Evolutionary conservation across 2,797 vertebrate species (phyloP), one percentile per base, ranked within the genome.

Genomic region (Melanotaenia maccullochi): DNA sequence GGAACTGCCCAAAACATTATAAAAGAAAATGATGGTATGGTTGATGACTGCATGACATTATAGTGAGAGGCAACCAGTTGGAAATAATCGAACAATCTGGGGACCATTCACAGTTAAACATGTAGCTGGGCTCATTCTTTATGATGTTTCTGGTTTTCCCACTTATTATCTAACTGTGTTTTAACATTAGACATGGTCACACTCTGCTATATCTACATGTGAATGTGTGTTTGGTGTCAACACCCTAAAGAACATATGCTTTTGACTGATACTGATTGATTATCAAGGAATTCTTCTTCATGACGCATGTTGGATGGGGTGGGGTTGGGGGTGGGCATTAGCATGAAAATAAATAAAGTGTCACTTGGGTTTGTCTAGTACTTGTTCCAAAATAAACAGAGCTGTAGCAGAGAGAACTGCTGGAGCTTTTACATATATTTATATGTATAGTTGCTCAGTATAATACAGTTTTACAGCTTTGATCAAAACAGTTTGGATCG

Each of bases 341-440:
- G 86, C 90, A 78, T 90, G 16, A 94, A 94, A 93, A 95, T 96
- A 97, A 97, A 97, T 96, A 96, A 93, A 78, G 79, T 83, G 93
- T 96, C 95, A 94, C 93, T 92, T 91, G 62, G 84, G 91, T 96
- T 96, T 95, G 95, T 94, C 95, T 96, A 95, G 93, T 93, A 93
- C 94, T 93, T 94, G 93, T 96, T 94, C 93, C 96, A 96, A 96
- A 97, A 96, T 95, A 97, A 97, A 98, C 95, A 95, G 90, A 94
- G 92, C 89, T 86, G 89, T 47, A 92, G 91, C 87, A 80, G 87
- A 44, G 82, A 81, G 78, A 74, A 65, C 65, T 36, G 63, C 55
- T 4, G 60, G 38, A 69, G 65, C 68, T 30, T 28, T 92, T 92
- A 68, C 8, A 1, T 20, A 47, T 47, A n/a, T 14, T 14, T 40